Base-by-base conservation (phyloP, 1,140 invertebrate species). In the Bradynema listronoti region DNA sequence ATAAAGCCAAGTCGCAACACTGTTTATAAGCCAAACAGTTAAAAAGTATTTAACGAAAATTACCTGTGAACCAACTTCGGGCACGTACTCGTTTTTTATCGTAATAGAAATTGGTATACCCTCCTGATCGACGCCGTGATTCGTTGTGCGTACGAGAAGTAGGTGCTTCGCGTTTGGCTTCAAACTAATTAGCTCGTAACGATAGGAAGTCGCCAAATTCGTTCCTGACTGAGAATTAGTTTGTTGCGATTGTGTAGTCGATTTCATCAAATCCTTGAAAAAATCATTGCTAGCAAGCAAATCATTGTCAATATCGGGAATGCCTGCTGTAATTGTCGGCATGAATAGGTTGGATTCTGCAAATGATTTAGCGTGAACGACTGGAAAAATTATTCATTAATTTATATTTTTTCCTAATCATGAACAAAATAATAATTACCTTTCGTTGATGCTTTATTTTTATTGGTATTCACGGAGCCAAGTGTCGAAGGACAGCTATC, bases 111-210 rank as follows among this genome's bases (percentile, higher is more conserved):
- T n/a, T 25, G 16, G 4, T 16, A 50, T 50, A 30, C 47, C 47
- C 29, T 50, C n/a, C 27, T 50, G 47, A 29, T 50, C 47, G 2
- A 50, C 47, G 16, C 47, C 47, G 34, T 50, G 47, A 50, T 50
- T 50, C n/a, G 16, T 19, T 19, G 47, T 50, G 5, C 47, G 16
- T n/a, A 50, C 47, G 4, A 50, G 47, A 4, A 50, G 29, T 27
- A 30, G 16, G 27, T 50, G 47, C n/a, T 50, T 29, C 3, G 27
- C 47, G 9, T 50, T 32, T 4, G 29, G 16, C 16, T 50, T 32
- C 9, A 50, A 50, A n/a, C n/a, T 50, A 25, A 50, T 50, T 5
- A 50, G 27, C 5, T 16, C 16, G 19, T 50, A 50, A 5, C 47
- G 47, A 9, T 50, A n/a, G n/a, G n/a, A n/a, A n/a, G n/a, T 50